Conservation (phyloP, 2,797 vertebrate genomes). For the Rhadinocentrus ornatus region DNA sequence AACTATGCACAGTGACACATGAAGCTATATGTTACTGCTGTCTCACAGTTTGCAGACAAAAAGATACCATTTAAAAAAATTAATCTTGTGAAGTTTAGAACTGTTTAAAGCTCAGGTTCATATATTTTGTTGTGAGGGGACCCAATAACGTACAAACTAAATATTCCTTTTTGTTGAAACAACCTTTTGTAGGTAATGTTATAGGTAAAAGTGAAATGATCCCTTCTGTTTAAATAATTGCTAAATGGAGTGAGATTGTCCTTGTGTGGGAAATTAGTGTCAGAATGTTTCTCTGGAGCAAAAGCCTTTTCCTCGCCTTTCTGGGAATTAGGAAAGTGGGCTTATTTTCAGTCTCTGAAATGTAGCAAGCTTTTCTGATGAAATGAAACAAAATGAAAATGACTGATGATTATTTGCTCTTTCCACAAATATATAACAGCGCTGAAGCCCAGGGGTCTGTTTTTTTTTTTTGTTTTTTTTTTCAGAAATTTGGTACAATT, state of each 20-base stretch:
- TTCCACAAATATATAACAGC: neutral
- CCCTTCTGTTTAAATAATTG: conserved; percentile 45
- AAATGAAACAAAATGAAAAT: conserved; percentile 14
- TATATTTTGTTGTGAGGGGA: neutral
- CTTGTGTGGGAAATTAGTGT: conserved; percentile 35
- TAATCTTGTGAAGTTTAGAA: neutral
- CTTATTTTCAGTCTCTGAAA: conserved; percentile 16
- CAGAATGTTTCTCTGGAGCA: conserved; percentile 7
- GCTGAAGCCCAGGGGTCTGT: conserved; percentile 11
- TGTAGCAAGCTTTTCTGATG: conserved; percentile 5
- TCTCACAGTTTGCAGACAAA: neutral
- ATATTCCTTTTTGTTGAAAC: conserved; percentile 29
- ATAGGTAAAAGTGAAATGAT: neutral
- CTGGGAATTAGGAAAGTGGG: conserved; percentile 12
- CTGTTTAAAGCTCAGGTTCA: neutral
- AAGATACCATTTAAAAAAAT: neutral
- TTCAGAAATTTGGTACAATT: conserved; percentile 28
- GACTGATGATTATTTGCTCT: conserved; percentile 5
- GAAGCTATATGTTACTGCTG: neutral
- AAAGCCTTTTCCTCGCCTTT: conserved; percentile 17
- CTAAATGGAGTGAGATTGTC: conserved; percentile 43
- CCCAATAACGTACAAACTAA: conserved; percentile 1
- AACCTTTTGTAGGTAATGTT: conserved; percentile 18
- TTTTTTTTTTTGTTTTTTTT: conserved; percentile 19
- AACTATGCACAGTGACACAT: neutral